phyloP scores from a whole-genome alignment of 2,113 vertebrate species.

The Limanda limanda region DNA sequence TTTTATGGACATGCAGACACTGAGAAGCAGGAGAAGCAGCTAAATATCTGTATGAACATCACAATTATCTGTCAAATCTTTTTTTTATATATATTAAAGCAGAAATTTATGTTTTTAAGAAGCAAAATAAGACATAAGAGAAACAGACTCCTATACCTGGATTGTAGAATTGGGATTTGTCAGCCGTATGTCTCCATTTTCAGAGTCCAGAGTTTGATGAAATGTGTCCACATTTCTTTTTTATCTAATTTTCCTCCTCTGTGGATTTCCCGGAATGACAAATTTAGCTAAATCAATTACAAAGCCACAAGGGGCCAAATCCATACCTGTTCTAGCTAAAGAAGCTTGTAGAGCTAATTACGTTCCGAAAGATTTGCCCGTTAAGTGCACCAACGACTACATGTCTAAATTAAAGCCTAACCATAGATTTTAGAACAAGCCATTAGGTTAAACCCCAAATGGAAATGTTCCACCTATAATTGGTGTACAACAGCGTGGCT shows the following conservation, averaged over 20 bases:
- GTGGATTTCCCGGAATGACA: slow-evolving; percentile 40
- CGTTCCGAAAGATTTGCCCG: slow-evolving; percentile 45
- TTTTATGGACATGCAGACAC: slow-evolving; percentile 7
- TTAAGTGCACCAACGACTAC: slow-evolving; percentile 46
- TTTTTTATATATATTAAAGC: too few relatives aligned
- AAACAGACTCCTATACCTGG: not conserved
- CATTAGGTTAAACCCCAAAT: slow-evolving; percentile 59
- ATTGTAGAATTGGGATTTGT: not conserved
- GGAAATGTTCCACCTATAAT: slow-evolving; percentile 60
- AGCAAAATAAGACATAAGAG: too few relatives aligned
- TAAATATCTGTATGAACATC: not conserved
- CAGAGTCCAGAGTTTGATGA: not conserved
- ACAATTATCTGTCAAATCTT: too few relatives aligned
- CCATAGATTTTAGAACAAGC: slow-evolving; percentile 53
- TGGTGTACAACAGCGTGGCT: slow-evolving; percentile 30
- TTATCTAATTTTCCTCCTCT: not conserved
- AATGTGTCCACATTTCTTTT: not conserved
- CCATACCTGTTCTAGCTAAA: slow-evolving; percentile 50
- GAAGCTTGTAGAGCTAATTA: slow-evolving; percentile 49
- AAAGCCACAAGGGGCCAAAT: slow-evolving; percentile 53
- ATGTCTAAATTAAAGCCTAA: slow-evolving; percentile 50
- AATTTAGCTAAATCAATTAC: slow-evolving; percentile 59
- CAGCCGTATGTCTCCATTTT: not conserved
- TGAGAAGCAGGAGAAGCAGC: slow-evolving; percentile 17
- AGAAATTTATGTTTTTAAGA: too few relatives aligned